Base-by-base conservation (phyloP, 35 echinoderm and acorn worm species). In the Diadema setosum region DNA sequence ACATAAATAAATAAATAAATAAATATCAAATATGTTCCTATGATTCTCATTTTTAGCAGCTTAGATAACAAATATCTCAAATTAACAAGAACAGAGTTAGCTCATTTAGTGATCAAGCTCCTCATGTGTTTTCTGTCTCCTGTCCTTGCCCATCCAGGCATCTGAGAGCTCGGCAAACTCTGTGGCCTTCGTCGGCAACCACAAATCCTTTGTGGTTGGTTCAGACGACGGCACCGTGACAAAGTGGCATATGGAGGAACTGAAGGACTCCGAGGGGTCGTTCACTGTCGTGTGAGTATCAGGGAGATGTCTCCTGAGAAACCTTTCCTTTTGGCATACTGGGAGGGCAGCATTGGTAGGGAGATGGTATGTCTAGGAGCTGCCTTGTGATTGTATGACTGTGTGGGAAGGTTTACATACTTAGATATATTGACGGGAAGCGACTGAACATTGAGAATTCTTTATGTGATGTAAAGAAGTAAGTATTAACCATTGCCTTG, bases 121-220 rank as follows among this genome's bases (percentile, higher is more conserved):
- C n/a, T n/a, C n/a, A n/a, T n/a, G n/a, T n/a, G n/a, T n/a, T 42
- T 26, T 15, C 4, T 45, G 9, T 45, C 20, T 35, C 32, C 39
- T 25, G 81, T 58, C 82, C 30, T 32, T 21, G 27, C 56, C 63
- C 12, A 67, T 24, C 50, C 73, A 84, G 81, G 32, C 83, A 23
- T 42, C 65, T 14, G 89, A 91, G 5, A 84, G 83, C 41, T 16
- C 89, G n/a, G 50, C 85, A 35, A 91, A 91, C 59, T 29, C 58
- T 43, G 64, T 91, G 1, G 46, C 43, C 63, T 91, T 91, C 43
- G 3, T 91, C 34, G 45, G 57, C 33, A 39, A 83, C 25, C 63
- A 41, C 45, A 70, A 45, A 48, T 33, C 63, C 9, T 85, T 91
- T 85, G 89, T 46, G 46, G 7, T 84, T 33, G 89, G 89, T 27